These are phyloP conservation scores for Brachynemurus nebulosus DNA, from an alignment of 2,888 invertebrate genomes.

Conservation along the genomic window DNA sequence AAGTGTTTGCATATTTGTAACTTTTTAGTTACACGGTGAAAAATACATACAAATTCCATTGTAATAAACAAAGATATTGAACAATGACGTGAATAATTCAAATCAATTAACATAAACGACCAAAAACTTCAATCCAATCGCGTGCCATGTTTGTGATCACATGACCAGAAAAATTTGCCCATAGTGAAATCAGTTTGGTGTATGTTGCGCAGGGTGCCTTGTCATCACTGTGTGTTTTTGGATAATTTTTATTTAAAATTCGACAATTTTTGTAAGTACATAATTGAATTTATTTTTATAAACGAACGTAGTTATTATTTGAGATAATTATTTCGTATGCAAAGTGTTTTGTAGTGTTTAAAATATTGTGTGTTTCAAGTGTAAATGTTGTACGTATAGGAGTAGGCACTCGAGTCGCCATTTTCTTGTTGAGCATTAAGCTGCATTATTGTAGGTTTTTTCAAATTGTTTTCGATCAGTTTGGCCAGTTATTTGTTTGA, in stretches of 20 bases:
- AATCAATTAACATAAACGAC: no score
- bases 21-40: no score
- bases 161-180: constrained; percentile 7
- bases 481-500: no score
- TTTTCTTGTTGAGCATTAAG: constrained; percentile 8
- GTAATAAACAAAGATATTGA: no score
- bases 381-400: no score
- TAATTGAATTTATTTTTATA: constrained; percentile 3
- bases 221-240: constrained; percentile 18
- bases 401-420: no score
- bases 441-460: no score
- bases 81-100: no score
- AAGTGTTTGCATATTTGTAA: no score
- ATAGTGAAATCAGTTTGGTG: constrained; percentile 9
- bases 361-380: neutral
- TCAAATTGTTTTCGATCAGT: no score
- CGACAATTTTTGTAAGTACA: constrained; percentile 8
- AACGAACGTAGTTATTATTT: constrained; percentile 3
- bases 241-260: constrained; percentile 10
- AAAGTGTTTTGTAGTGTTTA: neutral
- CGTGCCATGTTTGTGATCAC: constrained; percentile 3
- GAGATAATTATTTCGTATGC: no score
- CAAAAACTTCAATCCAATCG: constrained; percentile 8
- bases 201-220: constrained; percentile 16
- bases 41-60: no score